Evolutionary conservation across 1,140 invertebrate species (phyloP), one percentile per base, ranked within the genome.

Genomic region (Brachionus angularis): DNA sequence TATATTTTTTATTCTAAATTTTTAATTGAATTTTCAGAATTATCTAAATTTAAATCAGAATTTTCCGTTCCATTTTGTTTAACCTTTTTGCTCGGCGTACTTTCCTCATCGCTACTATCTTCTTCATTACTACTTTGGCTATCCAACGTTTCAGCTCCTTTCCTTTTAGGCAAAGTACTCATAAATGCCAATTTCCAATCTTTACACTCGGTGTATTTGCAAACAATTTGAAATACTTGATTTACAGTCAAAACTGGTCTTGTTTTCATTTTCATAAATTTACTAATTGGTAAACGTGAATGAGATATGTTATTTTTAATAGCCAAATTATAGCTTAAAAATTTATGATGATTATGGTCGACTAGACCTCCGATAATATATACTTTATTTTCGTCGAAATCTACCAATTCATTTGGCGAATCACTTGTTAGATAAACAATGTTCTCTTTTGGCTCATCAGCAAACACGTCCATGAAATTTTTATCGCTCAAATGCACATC

Each of bases 341-440:
- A 21, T 46, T 73, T 71, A 47, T 71, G 72, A 25, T 52, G 46
- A 84, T 98, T 98, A 79, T 98, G 95, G 83, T 98, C 96, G 0
- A 98, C 92, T 16, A 98, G 82, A 53, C 94, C 96, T 46, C 96
- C 95, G 81, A 98, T 98, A 42, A 98, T 86, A 77, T 96, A 97
- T 44, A 88, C 86, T 79, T 88, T 89, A 14, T 89, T 84, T 74
- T 91, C 86, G 52, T 83, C 80, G 61, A 87, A 84, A 64, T 98
- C 85, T 36, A 62, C 44, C 8, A 53, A 33, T 2, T 92, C 81
- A 84, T 93, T 93, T 55, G 91, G 87, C 3, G 94, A 97, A 79
- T 98, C 96, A 79, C 92, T 93, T 21, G 90, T 89, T 55, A 98
- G 84, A 81, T 98, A 98, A 1, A 97, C 84, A 69, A 98, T 81